A percentile compares a stretch with the other conserved stretches of the same genome.
phyloP scores from a whole-genome alignment of 2,797 vertebrate species.

The Enteromius unitaeniatus region DNA sequence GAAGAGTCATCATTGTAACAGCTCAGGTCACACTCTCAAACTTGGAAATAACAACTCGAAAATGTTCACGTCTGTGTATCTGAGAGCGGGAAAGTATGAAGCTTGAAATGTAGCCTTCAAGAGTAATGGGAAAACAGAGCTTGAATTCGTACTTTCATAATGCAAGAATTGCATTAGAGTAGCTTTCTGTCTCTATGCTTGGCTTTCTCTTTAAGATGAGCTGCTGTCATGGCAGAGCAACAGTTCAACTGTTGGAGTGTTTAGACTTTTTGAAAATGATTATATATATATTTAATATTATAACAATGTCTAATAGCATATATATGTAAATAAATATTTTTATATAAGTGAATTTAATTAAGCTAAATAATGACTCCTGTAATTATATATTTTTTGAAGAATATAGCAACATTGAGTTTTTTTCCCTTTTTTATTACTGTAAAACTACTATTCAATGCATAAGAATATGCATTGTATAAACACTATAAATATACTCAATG shows the following conservation, averaged over 20 bases:
- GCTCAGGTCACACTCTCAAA: slow-evolving; percentile 39
- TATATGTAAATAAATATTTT: background rate
- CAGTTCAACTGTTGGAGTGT: background rate
- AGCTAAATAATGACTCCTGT: background rate
- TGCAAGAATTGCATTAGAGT: background rate
- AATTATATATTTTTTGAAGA: background rate
- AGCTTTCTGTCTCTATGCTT: background rate
- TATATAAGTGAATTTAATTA: background rate
- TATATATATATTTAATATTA: background rate
- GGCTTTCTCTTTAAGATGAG: background rate
- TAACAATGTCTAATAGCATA: too few relatives aligned
- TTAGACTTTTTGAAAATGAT: background rate
- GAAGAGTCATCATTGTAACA: slow-evolving; percentile 50
- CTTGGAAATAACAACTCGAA: slow-evolving; percentile 35
- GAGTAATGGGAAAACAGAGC: background rate
- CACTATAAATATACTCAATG: background rate
- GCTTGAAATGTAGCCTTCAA: background rate
- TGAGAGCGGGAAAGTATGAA: slow-evolving; percentile 9
- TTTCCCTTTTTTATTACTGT: background rate
- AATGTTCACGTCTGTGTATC: slow-evolving; percentile 25
- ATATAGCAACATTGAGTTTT: background rate
- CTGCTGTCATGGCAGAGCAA: background rate
- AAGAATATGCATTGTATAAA: background rate
- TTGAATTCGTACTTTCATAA: background rate
- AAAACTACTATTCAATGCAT: background rate